Percentiles rank a stretch among this genome's conserved stretches.
Evolutionary conservation across 2,113 vertebrate species (phyloP).

Genomic region (Lagenorhynchus albirostris): DNA sequence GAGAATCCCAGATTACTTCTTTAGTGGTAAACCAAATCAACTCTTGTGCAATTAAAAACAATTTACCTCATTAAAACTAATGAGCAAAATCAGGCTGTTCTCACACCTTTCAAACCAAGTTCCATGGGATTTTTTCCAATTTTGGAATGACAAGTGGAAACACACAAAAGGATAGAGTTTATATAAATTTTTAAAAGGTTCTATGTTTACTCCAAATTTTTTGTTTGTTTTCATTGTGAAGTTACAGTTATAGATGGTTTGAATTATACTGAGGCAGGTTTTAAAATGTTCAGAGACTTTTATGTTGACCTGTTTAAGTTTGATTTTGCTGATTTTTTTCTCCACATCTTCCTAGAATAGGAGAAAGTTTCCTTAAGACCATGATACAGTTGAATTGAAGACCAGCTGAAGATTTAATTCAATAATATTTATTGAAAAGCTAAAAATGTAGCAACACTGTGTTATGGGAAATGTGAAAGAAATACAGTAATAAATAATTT

Average conservation of each 20-base stretch:
- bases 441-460: neutral
- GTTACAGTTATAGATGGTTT: neutral
- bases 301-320: neutral
- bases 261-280: neutral
- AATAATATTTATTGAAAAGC: neutral
- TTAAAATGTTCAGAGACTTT: constrained; percentile 28
- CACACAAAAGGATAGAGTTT: neutral
- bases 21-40: neutral
- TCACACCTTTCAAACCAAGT: neutral
- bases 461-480: neutral
- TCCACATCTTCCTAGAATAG: neutral
- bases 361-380: neutral
- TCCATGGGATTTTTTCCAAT: neutral
- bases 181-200: neutral
- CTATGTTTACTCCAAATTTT: neutral
- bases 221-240: neutral
- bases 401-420: neutral
- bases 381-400: neutral
- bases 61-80: constrained; percentile 12
- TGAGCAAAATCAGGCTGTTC: neutral
- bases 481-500: neutral
- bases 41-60: neutral
- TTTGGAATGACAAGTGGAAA: neutral
- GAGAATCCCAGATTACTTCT: neutral
- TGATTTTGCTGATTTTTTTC: neutral